Evolutionary conservation across 37 sponge, comb jelly and placozoan genomes (phyloP).

Genomic region (Agelas oroides): DNA sequence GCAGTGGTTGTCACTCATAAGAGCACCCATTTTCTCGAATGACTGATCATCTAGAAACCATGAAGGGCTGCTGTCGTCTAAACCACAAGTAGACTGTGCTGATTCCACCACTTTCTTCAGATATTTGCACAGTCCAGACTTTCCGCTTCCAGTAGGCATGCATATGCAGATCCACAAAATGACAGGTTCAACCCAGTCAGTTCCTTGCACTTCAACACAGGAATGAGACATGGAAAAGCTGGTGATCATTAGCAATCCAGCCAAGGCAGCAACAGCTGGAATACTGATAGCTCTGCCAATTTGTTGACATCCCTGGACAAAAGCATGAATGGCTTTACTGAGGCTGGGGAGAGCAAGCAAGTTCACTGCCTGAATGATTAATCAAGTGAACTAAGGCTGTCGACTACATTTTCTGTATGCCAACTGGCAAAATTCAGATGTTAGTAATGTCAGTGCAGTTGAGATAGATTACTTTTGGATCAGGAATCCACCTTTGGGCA

Average conservation of each 20-base stretch:
- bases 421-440: too few species aligned
- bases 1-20: slow-evolving; percentile 50
- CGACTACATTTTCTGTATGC: too few species aligned
- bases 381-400: too few species aligned
- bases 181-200: slow-evolving; percentile 45
- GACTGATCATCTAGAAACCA: slow-evolving; percentile 57
- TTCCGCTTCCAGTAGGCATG: slow-evolving; percentile 49
- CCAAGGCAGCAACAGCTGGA: slow-evolving; percentile 30
- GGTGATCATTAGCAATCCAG: neutral
- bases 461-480: too few species aligned
- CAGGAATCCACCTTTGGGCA: too few species aligned
- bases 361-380: too few species aligned
- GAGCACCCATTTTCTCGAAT: slow-evolving; percentile 63
- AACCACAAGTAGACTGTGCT: neutral
- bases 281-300: slow-evolving; percentile 2
- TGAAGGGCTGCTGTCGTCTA: neutral
- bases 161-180: slow-evolving; percentile 44
- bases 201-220: neutral
- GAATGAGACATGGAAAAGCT: slow-evolving; percentile 29
- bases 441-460: too few species aligned
- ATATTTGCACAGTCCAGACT: slow-evolving; percentile 37
- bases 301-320: neutral
- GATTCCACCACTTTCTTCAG: slow-evolving; percentile 8
- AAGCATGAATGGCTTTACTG: too few species aligned
- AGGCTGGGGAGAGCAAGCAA: too few species aligned